Conservation (phyloP, 2,113 vertebrate genomes). For the Martes martes region DNA sequence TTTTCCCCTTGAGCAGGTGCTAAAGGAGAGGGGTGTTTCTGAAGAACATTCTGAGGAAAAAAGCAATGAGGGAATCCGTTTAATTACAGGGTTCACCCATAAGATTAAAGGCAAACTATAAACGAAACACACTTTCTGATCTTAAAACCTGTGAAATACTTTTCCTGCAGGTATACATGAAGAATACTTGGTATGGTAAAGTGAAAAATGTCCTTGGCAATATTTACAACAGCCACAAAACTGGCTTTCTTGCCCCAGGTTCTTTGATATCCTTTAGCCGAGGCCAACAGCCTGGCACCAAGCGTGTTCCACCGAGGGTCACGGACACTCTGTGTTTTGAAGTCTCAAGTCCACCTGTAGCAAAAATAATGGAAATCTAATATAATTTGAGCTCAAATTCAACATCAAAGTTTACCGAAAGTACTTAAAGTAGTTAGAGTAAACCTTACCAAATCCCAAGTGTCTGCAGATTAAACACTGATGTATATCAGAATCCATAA, state of each 20-base stretch:
- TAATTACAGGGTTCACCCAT: not conserved
- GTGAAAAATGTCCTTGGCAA: not conserved
- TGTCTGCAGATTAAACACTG: not conserved
- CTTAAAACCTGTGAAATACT: constrained; percentile 44
- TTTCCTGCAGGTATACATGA: not conserved
- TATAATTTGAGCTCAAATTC: constrained; percentile 4
- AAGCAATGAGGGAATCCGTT: not conserved
- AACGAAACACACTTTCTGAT: constrained; percentile 41
- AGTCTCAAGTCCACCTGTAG: not conserved
- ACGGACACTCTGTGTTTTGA: not conserved
- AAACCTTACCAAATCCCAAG: not conserved
- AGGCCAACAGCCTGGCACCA: not conserved
- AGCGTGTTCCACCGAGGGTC: not conserved
- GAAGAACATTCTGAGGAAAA: not conserved
- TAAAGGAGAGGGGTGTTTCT: not conserved
- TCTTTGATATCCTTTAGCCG: not conserved
- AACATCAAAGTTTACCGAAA: not conserved
- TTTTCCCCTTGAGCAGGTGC: not conserved
- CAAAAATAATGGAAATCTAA: not conserved
- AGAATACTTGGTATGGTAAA: not conserved
- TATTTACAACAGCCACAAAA: not conserved
- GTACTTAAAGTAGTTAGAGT: not conserved
- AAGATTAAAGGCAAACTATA: constrained; percentile 34
- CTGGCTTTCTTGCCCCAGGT: not conserved
- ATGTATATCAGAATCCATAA: not conserved